Percentiles rank a stretch among this genome's conserved stretches.
Conservation (phyloP, 2,888 invertebrate species). For the Ochropleura leucogaster region DNA sequence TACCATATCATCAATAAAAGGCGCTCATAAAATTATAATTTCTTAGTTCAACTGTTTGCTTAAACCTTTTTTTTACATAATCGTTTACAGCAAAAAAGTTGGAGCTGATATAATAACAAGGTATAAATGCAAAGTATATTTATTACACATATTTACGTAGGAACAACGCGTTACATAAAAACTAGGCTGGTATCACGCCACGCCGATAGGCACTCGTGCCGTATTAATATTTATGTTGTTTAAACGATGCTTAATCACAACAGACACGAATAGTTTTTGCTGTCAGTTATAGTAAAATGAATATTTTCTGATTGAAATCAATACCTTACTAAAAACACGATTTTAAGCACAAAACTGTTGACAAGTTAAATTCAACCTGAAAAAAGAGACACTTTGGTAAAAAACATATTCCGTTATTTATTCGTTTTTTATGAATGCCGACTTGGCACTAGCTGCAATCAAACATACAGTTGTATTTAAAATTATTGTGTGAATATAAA, state of each 20-base stretch:
- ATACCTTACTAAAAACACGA: slow-evolving; percentile 50
- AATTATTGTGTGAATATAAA: slow-evolving; percentile 15
- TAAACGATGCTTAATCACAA: slow-evolving; percentile 87
- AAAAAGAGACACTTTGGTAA: neutral
- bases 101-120: slow-evolving; percentile 57
- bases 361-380: neutral
- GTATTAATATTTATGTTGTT: slow-evolving; percentile 86
- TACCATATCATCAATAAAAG: slow-evolving; percentile 26
- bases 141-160: slow-evolving; percentile 65
- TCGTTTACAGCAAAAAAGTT: slow-evolving; percentile 53
- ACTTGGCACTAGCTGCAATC: neutral
- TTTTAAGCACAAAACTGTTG: slow-evolving; percentile 32
- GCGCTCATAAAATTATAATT: slow-evolving; percentile 48
- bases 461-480: neutral
- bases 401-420: neutral
- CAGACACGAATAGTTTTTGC: slow-evolving; percentile 74
- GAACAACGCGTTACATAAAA: slow-evolving; percentile 68
- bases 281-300: slow-evolving; percentile 60
- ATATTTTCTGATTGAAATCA: slow-evolving; percentile 65
- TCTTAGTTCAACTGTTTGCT: slow-evolving; percentile 53
- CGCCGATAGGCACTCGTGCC: slow-evolving; percentile 75
- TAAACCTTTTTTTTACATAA: slow-evolving; percentile 53
- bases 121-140: slow-evolving; percentile 60
- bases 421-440: neutral
- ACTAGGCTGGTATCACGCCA: slow-evolving; percentile 74